Evolutionary conservation across 2,888 invertebrate species (phyloP).

Genomic region (Leptopterna dolabrata): DNA sequence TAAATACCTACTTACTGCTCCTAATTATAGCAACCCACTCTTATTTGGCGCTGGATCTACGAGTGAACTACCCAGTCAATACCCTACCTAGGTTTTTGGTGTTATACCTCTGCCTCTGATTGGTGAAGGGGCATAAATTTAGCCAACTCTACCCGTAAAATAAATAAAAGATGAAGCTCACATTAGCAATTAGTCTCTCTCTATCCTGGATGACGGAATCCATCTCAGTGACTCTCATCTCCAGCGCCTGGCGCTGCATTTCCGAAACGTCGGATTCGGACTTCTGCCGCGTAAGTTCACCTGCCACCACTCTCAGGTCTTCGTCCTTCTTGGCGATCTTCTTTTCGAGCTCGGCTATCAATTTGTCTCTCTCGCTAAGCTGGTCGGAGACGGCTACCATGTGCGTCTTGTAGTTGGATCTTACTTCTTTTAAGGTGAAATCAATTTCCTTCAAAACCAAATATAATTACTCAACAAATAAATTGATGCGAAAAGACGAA

Average conservation of each 20-base stretch:
- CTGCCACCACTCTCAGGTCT: background rate
- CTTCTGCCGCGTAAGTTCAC: background rate
- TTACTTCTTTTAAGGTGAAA: background rate
- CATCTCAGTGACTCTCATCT: background rate
- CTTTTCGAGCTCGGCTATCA: background rate
- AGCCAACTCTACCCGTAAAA: too few relatives aligned
- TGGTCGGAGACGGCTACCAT: background rate
- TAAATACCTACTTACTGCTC: too few relatives aligned
- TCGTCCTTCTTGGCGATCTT: slow-evolving; percentile 1
- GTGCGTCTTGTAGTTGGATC: background rate
- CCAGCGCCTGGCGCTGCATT: background rate
- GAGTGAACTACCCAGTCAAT: too few relatives aligned
- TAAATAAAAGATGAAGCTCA: background rate
- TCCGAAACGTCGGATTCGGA: background rate
- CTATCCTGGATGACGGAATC: background rate
- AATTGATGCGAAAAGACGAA: too few relatives aligned
- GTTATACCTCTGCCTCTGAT: too few relatives aligned
- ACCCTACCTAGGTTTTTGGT: too few relatives aligned
- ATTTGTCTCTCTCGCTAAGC: background rate
- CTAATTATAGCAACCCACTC: too few relatives aligned
- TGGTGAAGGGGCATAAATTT: too few relatives aligned
- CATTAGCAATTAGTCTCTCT: background rate
- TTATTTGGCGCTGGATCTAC: too few relatives aligned
- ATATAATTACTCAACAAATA: too few relatives aligned
- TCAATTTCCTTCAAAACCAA: background rate